Evolutionary conservation across 2,888 invertebrate species (phyloP), one percentile per base, ranked within the genome.

Genomic region (Sialis fuliginosa): DNA sequence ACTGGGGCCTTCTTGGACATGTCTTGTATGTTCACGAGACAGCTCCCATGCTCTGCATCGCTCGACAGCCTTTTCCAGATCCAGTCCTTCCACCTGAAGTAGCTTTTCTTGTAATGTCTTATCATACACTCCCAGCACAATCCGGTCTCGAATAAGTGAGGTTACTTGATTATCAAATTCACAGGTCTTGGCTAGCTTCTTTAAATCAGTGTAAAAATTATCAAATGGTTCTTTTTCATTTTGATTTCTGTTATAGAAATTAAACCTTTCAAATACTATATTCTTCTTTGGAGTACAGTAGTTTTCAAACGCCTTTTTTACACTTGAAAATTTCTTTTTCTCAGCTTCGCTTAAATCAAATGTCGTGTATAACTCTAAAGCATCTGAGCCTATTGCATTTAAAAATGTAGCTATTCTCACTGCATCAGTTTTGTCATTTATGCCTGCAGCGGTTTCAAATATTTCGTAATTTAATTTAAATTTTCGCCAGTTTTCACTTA

Each of bases 21-120:
- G 5, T 56, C 72, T 72, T 55, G 44, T 8, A 13, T 46, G 46
- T n/a, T 13, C 33, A 22, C 39, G 40, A 41, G 41, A 41, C 9
- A 46, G 31, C 12, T 46, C 46, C 22, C 33, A 8, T 8, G 9
- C 10, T 33, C 35, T 40, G 32, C n/a, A 33, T n/a, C 30, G 6
- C 41, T 46, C 13, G 7, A 41, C 41, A 33, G 32, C 32, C 13
- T 6, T n/a, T 9, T 46, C 41, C 8, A 46, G n/a, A 33, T 6
- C 33, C 41, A 46, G 7, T 1, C 5, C 4, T 41, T 22, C 12
- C 2, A n/a, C 7, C 43, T 52, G 42, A 32, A 54, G 44, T 43
- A 55, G 33, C 43, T 48, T 48, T 44, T 54, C 49, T 47, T 52
- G 51, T 43, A 53, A 40, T 34, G 44, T 35, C n/a, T 42, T 44